phyloP scores from a whole-genome alignment of 2,797 vertebrate genomes.

The Halcyon leucocephala region DNA sequence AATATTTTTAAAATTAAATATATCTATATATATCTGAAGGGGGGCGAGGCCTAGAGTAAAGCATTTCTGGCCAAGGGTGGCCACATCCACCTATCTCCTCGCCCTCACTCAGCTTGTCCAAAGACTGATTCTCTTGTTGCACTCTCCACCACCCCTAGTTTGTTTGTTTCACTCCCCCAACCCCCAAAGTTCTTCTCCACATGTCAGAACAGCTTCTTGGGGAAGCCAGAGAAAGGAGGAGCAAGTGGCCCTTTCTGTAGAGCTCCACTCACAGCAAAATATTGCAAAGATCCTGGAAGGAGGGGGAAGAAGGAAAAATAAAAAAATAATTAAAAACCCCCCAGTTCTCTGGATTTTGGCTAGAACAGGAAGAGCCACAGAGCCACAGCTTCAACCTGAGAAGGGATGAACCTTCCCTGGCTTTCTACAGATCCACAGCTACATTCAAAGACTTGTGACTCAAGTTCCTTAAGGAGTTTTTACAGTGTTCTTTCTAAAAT shows the following conservation, averaged over 20 bases:
- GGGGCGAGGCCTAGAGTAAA: conserved; percentile 33
- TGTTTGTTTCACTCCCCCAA: background rate
- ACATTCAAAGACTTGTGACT: background rate
- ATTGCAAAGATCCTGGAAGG: background rate
- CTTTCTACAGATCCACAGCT: background rate
- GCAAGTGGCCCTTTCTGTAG: background rate
- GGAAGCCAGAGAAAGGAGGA: background rate
- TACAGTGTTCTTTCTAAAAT: background rate
- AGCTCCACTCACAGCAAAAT: background rate
- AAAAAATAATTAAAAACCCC: too few species aligned
- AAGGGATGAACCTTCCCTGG: background rate
- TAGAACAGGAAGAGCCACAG: background rate
- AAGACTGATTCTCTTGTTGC: background rate
- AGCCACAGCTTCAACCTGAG: background rate
- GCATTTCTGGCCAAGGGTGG: background rate
- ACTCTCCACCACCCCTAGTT: background rate
- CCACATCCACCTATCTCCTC: background rate
- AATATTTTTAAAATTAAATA: conserved; percentile 31
- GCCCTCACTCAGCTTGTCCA: background rate
- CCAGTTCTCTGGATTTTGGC: background rate
- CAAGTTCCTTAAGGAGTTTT: background rate
- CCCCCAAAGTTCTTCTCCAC: background rate
- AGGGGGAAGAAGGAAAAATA: background rate
- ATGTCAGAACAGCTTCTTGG: background rate
- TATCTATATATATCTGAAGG: too few species aligned